Evolutionary conservation across 2,113 vertebrate species (phyloP), one percentile per base, ranked within the genome.

Genomic region (Limanda limanda): DNA sequence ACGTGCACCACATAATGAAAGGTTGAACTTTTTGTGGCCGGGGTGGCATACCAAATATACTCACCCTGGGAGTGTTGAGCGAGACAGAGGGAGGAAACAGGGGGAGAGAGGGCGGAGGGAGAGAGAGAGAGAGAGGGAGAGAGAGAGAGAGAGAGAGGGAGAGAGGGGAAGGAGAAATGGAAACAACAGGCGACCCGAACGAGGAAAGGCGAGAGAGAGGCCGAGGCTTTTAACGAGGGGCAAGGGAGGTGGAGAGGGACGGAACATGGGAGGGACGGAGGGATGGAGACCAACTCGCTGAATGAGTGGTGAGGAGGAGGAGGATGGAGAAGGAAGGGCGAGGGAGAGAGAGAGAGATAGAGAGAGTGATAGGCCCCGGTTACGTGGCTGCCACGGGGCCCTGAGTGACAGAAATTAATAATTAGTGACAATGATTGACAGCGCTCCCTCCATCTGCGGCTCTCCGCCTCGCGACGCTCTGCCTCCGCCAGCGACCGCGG

Each of bases 401-500:
- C 91, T 98, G 97, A 99, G 97, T 99, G 98, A 98, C 97, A 99
- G 97, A 98, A 98, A 97, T 98, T 99, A 99, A 99, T 99, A 98
- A 99, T 99, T 98, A 98, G 97, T 99, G 98, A 99, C 97, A 98
- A 97, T 99, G 98, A 99, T 97, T 99, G 98, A 96, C 98, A 97
- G 97, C 86, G 87, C 95, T 93, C 95, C 93, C 96, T 98, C 97
- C 96, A 95, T 96, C 96, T 96, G 96, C 95, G 93, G 95, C 96
- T 95, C 93, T 94, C 95, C 55, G 95, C 95, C 97, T 92, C 90
- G 94, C 96, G 97, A 97, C 97, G 90, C 95, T n/a, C 95, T 95
- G 92, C 95, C 96, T 96, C 93, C 96, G 91, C 94, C 88, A 89
- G 95, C 97, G 95, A 97, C 96, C 97, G 94, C 95, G 90, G 96